Percentiles rank a stretch among this genome's conserved stretches.
Evolutionary conservation across 2,113 vertebrate species (phyloP).

Genomic region (Bungarus multicinctus): DNA sequence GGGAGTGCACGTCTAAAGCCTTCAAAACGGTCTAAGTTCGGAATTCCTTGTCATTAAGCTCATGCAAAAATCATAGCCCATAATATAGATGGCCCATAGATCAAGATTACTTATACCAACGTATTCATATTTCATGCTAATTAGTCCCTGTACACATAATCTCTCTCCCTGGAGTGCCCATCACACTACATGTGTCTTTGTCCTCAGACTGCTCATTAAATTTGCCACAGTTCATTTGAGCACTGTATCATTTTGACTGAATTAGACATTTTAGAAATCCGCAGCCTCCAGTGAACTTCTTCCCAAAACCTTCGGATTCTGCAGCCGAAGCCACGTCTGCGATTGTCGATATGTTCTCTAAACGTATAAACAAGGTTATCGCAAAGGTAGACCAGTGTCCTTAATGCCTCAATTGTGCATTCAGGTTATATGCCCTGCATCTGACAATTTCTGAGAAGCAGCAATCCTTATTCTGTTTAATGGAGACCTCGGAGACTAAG

Average conservation of each 20-base stretch:
- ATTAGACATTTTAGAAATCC: conserved; percentile 60
- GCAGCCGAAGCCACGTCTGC: conserved; percentile 34
- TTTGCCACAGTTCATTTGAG: conserved; percentile 72
- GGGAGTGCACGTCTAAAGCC: conserved; percentile 52
- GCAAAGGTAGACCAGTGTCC: conserved; percentile 33
- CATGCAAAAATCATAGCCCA: conserved; percentile 57
- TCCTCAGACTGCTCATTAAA: conserved; percentile 79
- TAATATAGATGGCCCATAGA: conserved; percentile 67
- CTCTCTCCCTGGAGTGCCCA: conserved; percentile 60
- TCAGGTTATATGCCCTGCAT: conserved; percentile 33
- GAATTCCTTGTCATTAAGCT: conserved; percentile 63
- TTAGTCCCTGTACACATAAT: conserved; percentile 69
- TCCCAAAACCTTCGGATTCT: conserved; percentile 34
- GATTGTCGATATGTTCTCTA: conserved; percentile 30
- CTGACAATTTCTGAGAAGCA: conserved; percentile 51
- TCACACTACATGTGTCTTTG: conserved; percentile 72
- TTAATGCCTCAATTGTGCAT: conserved; percentile 29
- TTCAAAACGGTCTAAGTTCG: conserved; percentile 45
- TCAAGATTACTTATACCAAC: conserved; percentile 69
- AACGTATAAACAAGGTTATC: conserved; percentile 42
- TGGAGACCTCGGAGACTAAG: conserved; percentile 52
- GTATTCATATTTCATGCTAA: conserved; percentile 77
- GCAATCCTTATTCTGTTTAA: conserved; percentile 54
- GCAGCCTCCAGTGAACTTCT: conserved; percentile 53
- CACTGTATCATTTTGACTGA: conserved; percentile 55